Evolutionary conservation across 2,113 vertebrate genomes (phyloP), one percentile per base, ranked within the genome.

Genomic region (Caretta caretta): DNA sequence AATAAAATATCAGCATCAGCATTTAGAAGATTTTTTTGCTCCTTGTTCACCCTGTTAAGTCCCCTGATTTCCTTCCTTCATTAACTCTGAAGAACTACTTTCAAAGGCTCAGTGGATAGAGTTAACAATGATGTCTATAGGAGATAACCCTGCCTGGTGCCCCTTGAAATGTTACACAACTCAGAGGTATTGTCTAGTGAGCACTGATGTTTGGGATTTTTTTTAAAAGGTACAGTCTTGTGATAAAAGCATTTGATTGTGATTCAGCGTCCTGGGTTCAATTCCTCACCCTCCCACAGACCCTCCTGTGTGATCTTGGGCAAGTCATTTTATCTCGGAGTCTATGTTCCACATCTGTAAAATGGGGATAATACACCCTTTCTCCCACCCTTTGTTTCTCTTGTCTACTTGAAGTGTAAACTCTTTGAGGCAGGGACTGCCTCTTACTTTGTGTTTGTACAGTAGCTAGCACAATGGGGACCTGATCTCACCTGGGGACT

Each of bases 261-360:
- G 22, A 80, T 31, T 80, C 22, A 54, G 42, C 10, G 79, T 1
- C 8, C 2, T 80, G 7, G 42, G 35, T 48, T 65, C 72, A 84
- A 51, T 79, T 93, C 31, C 3, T n/a, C 9, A 91, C 35, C 79
- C n/a, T 83, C 72, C 91, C 46, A 88, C 46, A 90, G 80, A 92
- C 42, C 4, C 3, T 91, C 35, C 72, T 42, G 10, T 76, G 22
- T 24, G 42, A 76, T 13, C 11, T 42, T 8, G 12, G 24, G 24
- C 42, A 76, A 76, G 11, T 25, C 22, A 24, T 38, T 76, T 46
- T 38, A 5, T 38, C 65, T 72, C 2, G 5, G 2, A 10, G 17
- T 72, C 2, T 81, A 29, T 76, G 42, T 10, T 93, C 13, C 5
- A 22, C 9, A 17, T 12, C 24, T 59, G 16, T 78, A 51, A 90